A percentile compares a stretch with the other conserved stretches of the same genome.
Conservation (phyloP, 2,888 invertebrate species). For the Apodemia duryi region DNA sequence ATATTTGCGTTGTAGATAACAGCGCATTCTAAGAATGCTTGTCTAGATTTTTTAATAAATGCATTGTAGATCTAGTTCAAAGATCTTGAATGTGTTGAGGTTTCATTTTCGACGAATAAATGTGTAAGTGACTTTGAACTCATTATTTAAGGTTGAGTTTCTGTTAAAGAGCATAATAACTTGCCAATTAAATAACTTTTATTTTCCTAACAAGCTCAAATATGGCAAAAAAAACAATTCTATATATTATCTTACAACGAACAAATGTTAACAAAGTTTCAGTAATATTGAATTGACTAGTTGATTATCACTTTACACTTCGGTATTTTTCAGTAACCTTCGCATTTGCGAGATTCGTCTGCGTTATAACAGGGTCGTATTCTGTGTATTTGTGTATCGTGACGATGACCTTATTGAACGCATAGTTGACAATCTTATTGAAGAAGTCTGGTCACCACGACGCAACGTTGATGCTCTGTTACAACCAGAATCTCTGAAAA, state of each 20-base stretch:
- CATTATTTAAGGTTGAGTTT: too few species aligned
- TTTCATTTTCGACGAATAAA: too few species aligned
- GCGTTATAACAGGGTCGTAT: neutral
- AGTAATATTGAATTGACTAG: slow-evolving; percentile 7
- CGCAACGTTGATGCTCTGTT: neutral
- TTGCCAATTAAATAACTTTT: too few species aligned
- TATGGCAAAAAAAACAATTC: too few species aligned
- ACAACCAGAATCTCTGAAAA: slow-evolving; percentile 4
- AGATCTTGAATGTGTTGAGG: too few species aligned
- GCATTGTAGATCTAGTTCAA: too few species aligned
- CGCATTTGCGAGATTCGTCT: neutral
- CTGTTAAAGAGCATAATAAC: too few species aligned
- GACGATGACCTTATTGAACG: neutral
- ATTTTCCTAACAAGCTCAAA: too few species aligned
- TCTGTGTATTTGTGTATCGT: neutral
- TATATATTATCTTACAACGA: neutral
- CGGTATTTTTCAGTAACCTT: neutral
- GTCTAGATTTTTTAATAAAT: too few species aligned
- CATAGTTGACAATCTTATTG: neutral
- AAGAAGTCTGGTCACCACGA: neutral
- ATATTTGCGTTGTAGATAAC: too few species aligned
- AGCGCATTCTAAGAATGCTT: too few species aligned
- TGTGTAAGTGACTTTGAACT: too few species aligned
- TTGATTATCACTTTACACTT: slow-evolving; percentile 4
- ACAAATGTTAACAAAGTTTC: neutral